phyloP scores from a whole-genome alignment of 1,140 invertebrate genomes.

The Patella vulgata region DNA sequence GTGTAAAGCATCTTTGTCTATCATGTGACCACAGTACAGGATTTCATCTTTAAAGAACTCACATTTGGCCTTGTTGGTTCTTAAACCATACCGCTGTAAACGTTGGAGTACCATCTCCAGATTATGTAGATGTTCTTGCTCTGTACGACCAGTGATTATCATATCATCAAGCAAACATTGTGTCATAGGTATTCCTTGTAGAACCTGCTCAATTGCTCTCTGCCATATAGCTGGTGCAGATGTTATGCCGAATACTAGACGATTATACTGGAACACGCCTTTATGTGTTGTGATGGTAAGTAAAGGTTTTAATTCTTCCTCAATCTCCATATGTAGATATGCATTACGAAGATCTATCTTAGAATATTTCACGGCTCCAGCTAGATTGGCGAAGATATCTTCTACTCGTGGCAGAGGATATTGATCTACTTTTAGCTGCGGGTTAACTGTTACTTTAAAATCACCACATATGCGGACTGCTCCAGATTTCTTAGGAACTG shows the following conservation, averaged over 20 bases:
- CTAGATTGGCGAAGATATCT: conserved; percentile 37
- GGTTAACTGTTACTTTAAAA: conserved; percentile 13
- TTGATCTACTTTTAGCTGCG: too few relatives aligned
- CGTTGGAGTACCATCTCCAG: conserved; percentile 27
- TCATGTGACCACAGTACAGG: conserved; percentile 25
- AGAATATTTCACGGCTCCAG: conserved; percentile 29
- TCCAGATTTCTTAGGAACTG: conserved; percentile 1
- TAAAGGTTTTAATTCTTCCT: conserved; percentile 36
- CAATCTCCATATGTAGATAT: conserved; percentile 51
- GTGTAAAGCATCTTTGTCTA: conserved; percentile 26
- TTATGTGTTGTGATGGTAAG: conserved; percentile 61
- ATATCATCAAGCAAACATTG: conserved; percentile 28
- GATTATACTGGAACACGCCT: conserved; percentile 66
- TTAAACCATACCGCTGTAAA: conserved; percentile 13
- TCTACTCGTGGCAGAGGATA: too few relatives aligned
- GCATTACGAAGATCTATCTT: conserved; percentile 51
- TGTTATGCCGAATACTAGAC: conserved; percentile 68
- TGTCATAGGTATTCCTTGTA: conserved; percentile 45
- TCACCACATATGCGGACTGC: conserved; percentile 11
- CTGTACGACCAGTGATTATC: conserved; percentile 15
- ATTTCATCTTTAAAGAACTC: conserved; percentile 22
- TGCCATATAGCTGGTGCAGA: conserved; percentile 69
- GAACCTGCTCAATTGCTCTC: conserved; percentile 62
- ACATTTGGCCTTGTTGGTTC: conserved; percentile 23
- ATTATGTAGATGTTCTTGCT: conserved; percentile 21